Conservation (phyloP, 2,888 invertebrate genomes). For the Apotomis betuletana region DNA sequence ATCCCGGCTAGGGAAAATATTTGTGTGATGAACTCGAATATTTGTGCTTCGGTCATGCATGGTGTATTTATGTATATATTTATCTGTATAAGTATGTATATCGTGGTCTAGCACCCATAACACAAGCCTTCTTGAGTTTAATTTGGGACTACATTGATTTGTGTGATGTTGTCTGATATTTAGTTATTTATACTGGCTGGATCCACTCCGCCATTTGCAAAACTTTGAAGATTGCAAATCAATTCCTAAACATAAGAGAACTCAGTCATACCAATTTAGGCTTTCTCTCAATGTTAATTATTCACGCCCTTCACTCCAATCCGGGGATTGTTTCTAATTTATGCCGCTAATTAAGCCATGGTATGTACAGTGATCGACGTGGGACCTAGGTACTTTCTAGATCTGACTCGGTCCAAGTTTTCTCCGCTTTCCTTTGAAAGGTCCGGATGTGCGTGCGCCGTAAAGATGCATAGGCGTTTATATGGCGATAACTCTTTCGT, state of each 20-base stretch:
- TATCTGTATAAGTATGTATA: no score
- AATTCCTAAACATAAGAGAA: neutral
- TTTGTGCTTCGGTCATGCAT: no score
- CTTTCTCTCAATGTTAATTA: constrained; percentile 17
- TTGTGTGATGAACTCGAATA: no score
- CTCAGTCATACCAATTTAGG: neutral
- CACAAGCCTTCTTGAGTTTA: no score
- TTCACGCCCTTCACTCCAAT: constrained; percentile 16
- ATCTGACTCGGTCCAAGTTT: constrained; percentile 18
- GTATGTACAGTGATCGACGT: constrained; percentile 19
- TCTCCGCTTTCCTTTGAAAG: constrained; percentile 36
- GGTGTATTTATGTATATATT: no score
- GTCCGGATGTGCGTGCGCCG: constrained; percentile 21
- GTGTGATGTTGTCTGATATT: no score
- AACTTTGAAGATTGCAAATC: neutral
- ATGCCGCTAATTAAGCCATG: constrained; percentile 31
- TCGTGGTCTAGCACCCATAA: no score
- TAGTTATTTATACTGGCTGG: no score
- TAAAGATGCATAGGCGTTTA: neutral
- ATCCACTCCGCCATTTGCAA: no score
- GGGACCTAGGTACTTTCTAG: constrained; percentile 17
- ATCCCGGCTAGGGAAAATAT: no score
- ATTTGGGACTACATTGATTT: no score
- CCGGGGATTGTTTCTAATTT: constrained; percentile 15
- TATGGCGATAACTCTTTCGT: neutral